Percentiles rank a stretch among this genome's conserved stretches.
Evolutionary conservation across 64 coral and sea anemone species (phyloP).

Genomic region (Stichodactyla mertensii): DNA sequence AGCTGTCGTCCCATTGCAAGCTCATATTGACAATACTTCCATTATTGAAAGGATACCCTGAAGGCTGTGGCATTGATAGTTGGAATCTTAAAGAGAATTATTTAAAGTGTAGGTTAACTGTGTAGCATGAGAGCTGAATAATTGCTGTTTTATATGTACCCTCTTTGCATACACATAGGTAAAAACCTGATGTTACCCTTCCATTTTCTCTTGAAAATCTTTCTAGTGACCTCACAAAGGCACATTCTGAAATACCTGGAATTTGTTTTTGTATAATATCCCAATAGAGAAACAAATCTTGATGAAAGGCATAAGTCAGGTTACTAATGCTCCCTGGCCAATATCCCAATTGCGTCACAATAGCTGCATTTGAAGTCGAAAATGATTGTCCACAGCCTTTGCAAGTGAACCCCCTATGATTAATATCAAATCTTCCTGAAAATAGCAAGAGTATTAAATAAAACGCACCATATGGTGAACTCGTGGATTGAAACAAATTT

Average conservation of each 20-base stretch:
- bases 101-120: neutral
- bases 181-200: neutral
- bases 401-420: constrained; percentile 29
- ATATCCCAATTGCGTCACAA: constrained; percentile 28
- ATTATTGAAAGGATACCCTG: constrained; percentile 39
- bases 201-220: constrained; percentile 42
- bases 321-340: constrained; percentile 64
- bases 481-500: no score
- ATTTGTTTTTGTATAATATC: constrained; percentile 40
- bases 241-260: constrained; percentile 44
- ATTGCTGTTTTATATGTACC: neutral
- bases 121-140: neutral
- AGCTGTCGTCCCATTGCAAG: neutral
- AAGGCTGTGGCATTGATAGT: constrained; percentile 40
- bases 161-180: neutral
- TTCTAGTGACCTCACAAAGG: constrained; percentile 48
- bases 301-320: constrained; percentile 48
- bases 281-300: constrained; percentile 53
- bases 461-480: no score
- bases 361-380: constrained; percentile 27
- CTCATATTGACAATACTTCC: constrained; percentile 60
- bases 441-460: constrained; percentile 2
- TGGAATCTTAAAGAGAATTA: constrained; percentile 10
- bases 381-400: neutral
- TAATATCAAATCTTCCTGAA: constrained; percentile 57